Percentiles rank a stretch among this genome's conserved stretches.
Conservation (phyloP, 2,888 invertebrate genomes). For the Luperina testacea region DNA sequence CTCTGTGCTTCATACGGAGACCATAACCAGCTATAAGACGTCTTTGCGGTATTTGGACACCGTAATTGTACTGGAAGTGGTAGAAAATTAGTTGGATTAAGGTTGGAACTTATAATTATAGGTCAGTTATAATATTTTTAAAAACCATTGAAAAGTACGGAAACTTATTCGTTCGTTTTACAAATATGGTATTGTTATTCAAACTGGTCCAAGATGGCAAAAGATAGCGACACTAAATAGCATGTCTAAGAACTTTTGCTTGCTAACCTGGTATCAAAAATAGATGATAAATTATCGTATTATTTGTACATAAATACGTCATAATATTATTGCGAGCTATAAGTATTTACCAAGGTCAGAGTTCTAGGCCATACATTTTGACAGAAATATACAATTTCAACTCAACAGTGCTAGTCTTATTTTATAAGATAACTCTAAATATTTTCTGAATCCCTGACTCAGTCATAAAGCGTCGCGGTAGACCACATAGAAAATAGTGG, state of each 20-base stretch:
- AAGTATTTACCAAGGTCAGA: conserved; percentile 7
- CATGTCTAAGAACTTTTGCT: neutral
- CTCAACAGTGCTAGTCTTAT: neutral
- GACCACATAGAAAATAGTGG: neutral
- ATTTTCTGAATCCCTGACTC: neutral
- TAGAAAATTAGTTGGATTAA: neutral
- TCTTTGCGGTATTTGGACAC: conserved; percentile 59
- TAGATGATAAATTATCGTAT: neutral
- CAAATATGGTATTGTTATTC: neutral
- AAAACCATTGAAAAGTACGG: neutral
- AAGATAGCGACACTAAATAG: neutral
- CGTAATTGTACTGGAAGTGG: conserved; percentile 77
- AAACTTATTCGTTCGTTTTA: neutral
- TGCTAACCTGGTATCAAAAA: neutral
- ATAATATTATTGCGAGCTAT: conserved; percentile 6
- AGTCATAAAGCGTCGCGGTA: neutral
- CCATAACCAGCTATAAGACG: conserved; percentile 77
- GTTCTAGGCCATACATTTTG: conserved; percentile 4
- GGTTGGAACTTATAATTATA: no score
- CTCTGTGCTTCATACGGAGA: conserved; percentile 80
- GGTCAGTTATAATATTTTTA: neutral
- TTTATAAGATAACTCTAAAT: neutral
- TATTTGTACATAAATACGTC: neutral
- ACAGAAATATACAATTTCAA: conserved; percentile 22
- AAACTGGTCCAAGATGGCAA: neutral